Percentiles rank a stretch among this genome's conserved stretches.
Evolutionary conservation across 2,113 vertebrate species (phyloP).

Genomic region (Seriola rivoliana): DNA sequence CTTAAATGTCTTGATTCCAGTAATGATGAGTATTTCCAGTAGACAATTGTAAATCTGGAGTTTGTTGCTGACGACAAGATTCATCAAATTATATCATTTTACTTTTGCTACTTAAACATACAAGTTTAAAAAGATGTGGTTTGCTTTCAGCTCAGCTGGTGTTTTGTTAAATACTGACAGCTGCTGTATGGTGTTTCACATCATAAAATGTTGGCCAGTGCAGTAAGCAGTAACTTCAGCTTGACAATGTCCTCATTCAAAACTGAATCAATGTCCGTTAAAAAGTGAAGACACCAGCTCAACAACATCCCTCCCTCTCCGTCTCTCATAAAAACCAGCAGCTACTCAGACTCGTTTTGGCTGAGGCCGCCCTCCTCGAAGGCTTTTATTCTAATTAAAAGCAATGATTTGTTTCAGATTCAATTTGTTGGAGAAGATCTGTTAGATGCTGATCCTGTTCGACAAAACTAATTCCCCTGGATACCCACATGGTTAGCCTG

Average conservation of each 20-base stretch:
- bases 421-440: constrained; percentile 80
- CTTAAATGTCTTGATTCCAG: neutral
- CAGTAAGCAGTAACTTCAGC: constrained; percentile 41
- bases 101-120: neutral
- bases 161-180: constrained; percentile 12
- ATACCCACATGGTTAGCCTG: constrained; percentile 58
- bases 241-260: constrained; percentile 57
- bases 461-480: constrained; percentile 75
- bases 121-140: neutral
- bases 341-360: constrained; percentile 52
- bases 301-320: constrained; percentile 41
- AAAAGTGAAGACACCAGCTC: constrained; percentile 66
- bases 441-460: constrained; percentile 82
- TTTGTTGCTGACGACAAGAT: neutral
- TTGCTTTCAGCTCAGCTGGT: neutral
- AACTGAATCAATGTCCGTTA: constrained; percentile 67
- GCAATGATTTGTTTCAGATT: constrained; percentile 87
- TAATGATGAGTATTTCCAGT: neutral
- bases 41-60: neutral
- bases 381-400: constrained; percentile 94
- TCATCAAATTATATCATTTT: neutral
- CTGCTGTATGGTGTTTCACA: neutral
- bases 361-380: constrained; percentile 75
- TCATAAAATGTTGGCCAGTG: constrained; percentile 44
- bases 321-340: constrained; percentile 77